Percentiles rank a stretch among this genome's conserved stretches.
Conservation (phyloP, 2,113 vertebrate species). For the Pangasianodon hypophthalmus region DNA sequence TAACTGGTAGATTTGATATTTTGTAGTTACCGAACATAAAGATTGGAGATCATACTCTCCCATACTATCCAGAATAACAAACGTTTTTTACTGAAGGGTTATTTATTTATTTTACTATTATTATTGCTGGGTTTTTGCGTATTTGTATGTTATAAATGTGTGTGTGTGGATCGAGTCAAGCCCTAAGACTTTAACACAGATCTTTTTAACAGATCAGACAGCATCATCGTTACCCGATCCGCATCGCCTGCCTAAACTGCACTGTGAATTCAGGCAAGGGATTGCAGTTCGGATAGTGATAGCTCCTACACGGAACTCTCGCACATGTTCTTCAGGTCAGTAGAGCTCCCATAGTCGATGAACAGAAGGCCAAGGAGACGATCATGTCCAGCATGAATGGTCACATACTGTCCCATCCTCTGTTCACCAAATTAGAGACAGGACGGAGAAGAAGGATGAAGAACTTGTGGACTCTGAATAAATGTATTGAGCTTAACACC, state of each 20-base stretch:
- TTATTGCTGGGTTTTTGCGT: not conserved
- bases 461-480: not conserved
- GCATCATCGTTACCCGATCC: not conserved
- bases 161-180: not conserved
- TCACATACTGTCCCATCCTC: not conserved
- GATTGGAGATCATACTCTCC: no score
- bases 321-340: not conserved
- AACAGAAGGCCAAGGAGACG: slow-evolving; percentile 11
- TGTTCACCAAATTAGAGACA: not conserved
- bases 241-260: not conserved
- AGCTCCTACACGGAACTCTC: not conserved
- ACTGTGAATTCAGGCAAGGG: not conserved
- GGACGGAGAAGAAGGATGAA: not conserved
- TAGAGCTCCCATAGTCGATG: not conserved
- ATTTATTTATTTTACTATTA: not conserved
- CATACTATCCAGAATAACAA: no score
- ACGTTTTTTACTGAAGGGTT: not conserved
- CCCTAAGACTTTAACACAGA: not conserved
- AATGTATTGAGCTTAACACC: not conserved
- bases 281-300: slow-evolving; percentile 4
- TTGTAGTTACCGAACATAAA: no score
- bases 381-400: slow-evolving; percentile 17
- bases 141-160: not conserved
- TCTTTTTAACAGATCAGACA: slow-evolving; percentile 1
- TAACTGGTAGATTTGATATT: not conserved